Percentiles rank a stretch among this genome's conserved stretches.
These are phyloP conservation scores for Isurus oxyrinchus DNA, from an alignment of 2,113 vertebrate species.

Conservation along the genomic window DNA sequence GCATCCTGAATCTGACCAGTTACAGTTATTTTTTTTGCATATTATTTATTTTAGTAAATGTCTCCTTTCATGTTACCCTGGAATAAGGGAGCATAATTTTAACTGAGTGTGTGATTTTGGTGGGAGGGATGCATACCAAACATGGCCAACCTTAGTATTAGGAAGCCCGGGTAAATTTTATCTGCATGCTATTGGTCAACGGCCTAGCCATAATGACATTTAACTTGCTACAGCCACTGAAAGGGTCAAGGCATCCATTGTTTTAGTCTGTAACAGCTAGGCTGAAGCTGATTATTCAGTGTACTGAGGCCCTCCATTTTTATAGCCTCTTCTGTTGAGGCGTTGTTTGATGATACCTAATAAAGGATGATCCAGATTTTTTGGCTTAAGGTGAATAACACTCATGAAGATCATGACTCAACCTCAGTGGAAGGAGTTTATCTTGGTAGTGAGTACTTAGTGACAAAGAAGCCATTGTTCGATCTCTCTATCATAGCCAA, in stretches of 20 bases:
- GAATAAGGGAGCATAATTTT: neutral
- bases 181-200: neutral
- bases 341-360: neutral
- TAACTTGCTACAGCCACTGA: neutral
- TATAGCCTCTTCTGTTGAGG: neutral
- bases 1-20: neutral
- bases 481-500: too few species aligned
- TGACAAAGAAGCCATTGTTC: too few species aligned
- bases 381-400: neutral
- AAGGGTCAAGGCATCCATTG: neutral
- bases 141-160: neutral
- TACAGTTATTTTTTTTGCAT: neutral
- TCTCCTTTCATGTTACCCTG: neutral
- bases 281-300: neutral
- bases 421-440: too few species aligned
- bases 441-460: too few species aligned
- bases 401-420: neutral
- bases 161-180: neutral
- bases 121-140: neutral
- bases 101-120: neutral
- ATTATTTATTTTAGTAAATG: neutral
- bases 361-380: neutral
- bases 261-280: too few species aligned
- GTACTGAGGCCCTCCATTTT: neutral
- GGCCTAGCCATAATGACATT: neutral